Evolutionary conservation across 2,113 vertebrate species (phyloP).

Genomic region (Pimephales promelas): DNA sequence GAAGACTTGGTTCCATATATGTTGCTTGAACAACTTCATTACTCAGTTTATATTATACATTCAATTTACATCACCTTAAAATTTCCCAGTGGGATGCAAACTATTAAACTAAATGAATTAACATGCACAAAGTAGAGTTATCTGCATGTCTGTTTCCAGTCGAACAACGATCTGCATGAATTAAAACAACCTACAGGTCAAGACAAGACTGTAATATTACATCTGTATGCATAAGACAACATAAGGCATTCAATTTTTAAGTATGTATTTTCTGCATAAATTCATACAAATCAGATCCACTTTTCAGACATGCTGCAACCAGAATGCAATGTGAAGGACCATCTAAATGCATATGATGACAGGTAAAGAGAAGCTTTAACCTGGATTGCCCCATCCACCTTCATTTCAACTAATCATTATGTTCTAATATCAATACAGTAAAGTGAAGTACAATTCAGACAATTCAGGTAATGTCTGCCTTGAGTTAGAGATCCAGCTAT

Average conservation of each 20-base stretch:
- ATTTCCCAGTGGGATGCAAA: constrained; percentile 38
- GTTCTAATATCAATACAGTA: not conserved
- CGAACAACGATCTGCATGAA: constrained; percentile 31
- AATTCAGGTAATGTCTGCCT: not conserved
- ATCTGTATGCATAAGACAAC: constrained; percentile 19
- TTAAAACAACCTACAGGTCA: constrained; percentile 48
- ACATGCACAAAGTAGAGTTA: constrained; percentile 22
- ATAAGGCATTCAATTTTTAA: not conserved
- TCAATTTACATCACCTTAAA: constrained; percentile 36
- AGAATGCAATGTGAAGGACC: not conserved
- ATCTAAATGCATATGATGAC: not conserved
- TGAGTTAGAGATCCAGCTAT: not conserved
- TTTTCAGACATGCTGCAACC: constrained; percentile 7
- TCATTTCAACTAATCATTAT: constrained; percentile 32
- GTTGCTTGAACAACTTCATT: constrained; percentile 32
- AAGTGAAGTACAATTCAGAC: not conserved
- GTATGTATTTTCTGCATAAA: constrained; percentile 26
- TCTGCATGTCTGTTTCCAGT: constrained; percentile 44
- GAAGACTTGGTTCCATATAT: constrained; percentile 20
- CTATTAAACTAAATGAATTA: constrained; percentile 35
- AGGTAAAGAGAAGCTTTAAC: constrained; percentile 1
- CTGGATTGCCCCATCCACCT: constrained; percentile 8
- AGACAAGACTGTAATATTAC: not conserved
- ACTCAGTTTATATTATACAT: constrained; percentile 37
- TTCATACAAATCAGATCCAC: constrained; percentile 21